Base-by-base conservation (phyloP, 2,888 invertebrate species). In the Chalcosyrphus nemorum region DNA sequence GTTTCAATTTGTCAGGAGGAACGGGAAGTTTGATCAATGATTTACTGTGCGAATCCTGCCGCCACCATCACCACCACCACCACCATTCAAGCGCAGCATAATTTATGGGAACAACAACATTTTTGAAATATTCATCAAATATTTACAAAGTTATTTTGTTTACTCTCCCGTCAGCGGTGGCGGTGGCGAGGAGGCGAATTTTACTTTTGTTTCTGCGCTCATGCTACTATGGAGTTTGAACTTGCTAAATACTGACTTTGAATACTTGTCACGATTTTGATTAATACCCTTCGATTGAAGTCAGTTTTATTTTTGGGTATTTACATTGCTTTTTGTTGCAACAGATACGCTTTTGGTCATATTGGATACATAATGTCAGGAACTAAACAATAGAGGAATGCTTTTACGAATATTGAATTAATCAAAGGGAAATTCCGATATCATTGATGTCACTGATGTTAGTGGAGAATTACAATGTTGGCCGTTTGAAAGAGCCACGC, bases 1-100 rank as follows among this genome's bases (percentile, higher is more conserved):
- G 38, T 66, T n/a, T 74, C 54, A 65, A 71, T 72, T 65, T 61
- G 41, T 43, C 2, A n/a, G 27, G 27, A 32, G 61, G 72, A 11
- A 66, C 35, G 78, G 68, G 61, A 82, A 74, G 82, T 82, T 82
- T 82, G 82, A 82, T 82, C 82, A 82, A 82, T 82, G 82, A 72
- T 24, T 24, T 77, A 59, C 41, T 82, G n/a, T n/a, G 65, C 56
- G 56, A 61, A 17, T 45, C 66, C 29, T 57, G 4, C 19, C 29
- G 54, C 54, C 43, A 41, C 24, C 24, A 4, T 24, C n/a, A n/a
- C n/a, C n/a, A n/a, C n/a, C n/a, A n/a, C n/a, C n/a, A 35, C 35
- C 35, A 38, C 38, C 38, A 38, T 13, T 13, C 13, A 2, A 21
- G 52, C 43, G 50, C 52, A 72, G 56, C 82, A 77, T 72, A 77